These are phyloP conservation scores for Tyrophagus putrescentiae DNA, from an alignment of 1,140 invertebrate species.

Conservation along the genomic window DNA sequence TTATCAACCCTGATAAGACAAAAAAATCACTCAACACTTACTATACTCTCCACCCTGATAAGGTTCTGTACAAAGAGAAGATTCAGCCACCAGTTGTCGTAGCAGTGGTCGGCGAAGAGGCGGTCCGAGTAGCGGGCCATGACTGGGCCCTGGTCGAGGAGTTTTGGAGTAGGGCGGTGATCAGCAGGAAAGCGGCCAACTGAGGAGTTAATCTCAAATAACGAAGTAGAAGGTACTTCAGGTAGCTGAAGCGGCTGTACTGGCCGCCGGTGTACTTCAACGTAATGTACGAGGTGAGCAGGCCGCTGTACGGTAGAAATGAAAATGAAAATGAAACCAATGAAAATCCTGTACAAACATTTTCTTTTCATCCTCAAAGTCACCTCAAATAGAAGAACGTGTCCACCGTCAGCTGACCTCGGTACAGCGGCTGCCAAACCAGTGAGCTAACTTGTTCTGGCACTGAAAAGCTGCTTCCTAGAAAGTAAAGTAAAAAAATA, in stretches of 20 bases:
- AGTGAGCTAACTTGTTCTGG: neutral
- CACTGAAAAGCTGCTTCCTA: neutral
- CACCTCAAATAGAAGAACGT: slow-evolving; percentile 21
- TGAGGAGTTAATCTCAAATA: slow-evolving; percentile 26
- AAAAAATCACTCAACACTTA: too few species aligned
- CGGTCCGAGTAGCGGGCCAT: slow-evolving; percentile 24
- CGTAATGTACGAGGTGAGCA: slow-evolving; percentile 22
- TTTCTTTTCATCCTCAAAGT: neutral
- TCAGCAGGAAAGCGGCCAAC: slow-evolving; percentile 20
- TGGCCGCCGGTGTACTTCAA: slow-evolving; percentile 22
- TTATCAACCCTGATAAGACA: too few species aligned
- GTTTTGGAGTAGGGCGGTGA: slow-evolving; percentile 23
- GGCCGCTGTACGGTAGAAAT: slow-evolving; percentile 21
- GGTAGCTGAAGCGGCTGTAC: slow-evolving; percentile 20
- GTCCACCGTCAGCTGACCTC: slow-evolving; percentile 14
- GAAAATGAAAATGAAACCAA: slow-evolving; percentile 1
- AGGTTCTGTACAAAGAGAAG: slow-evolving; percentile 18
- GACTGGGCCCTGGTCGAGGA: slow-evolving; percentile 17
- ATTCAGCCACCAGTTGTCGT: slow-evolving; percentile 24
- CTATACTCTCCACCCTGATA: neutral
- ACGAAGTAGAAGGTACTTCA: slow-evolving; percentile 20
- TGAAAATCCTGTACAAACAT: too few species aligned
- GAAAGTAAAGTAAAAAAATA: neutral
- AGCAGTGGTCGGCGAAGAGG: slow-evolving; percentile 20
- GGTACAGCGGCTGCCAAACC: neutral